Base-by-base conservation (phyloP, 2,797 vertebrate genomes). In the Chaetophractus vellerosus region DNA sequence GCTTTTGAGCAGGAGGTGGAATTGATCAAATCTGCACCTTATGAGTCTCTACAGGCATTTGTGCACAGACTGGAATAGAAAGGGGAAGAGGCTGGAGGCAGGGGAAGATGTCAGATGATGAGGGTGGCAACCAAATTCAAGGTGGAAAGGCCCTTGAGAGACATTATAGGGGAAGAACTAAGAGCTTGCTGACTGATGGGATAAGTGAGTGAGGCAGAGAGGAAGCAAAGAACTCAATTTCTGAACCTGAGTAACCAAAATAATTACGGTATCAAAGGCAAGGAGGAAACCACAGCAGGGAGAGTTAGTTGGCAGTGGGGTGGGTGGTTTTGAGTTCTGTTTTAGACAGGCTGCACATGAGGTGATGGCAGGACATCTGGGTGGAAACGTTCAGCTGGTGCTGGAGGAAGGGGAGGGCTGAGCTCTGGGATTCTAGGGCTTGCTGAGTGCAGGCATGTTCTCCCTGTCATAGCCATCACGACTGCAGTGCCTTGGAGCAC, bases 11-110 rank as follows among this genome's bases (percentile, higher is more conserved):
- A 36, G 72, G 36, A 59, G 18, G 6, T 4, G 16, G n/a, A 19
- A 26, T 15, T 4, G n/a, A 41, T 28, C 23, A 6, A 24, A 23
- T 33, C 57, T 3, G 3, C 8, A 9, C 6, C 79, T 38, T 16
- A 0, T 3, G 79, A 45, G 68, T 16, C 52, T 38, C 52, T 26
- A 0, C 1, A 0, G 0, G 23, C 36, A 10, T 48, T 31, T 28
- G 2, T 26, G 24, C 26, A 63, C 8, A 12, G 52, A 52, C n/a
- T 28, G 6, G 55, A 33, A 9, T 12, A 16, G 36, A 28, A n/a
- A 2, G 0, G 38, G 57, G 28, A 61, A 23, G 45, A 19, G 41
- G 57, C 2, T 52, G 69, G 33, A 63, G 59, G 52, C 52, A 59
- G 61, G 38, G 8, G 38, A 14, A 61, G 1, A 24, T 59, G 28